Evolutionary conservation across 1,140 invertebrate species (phyloP), one percentile per base, ranked within the genome.

Genomic region (Apis florea): DNA sequence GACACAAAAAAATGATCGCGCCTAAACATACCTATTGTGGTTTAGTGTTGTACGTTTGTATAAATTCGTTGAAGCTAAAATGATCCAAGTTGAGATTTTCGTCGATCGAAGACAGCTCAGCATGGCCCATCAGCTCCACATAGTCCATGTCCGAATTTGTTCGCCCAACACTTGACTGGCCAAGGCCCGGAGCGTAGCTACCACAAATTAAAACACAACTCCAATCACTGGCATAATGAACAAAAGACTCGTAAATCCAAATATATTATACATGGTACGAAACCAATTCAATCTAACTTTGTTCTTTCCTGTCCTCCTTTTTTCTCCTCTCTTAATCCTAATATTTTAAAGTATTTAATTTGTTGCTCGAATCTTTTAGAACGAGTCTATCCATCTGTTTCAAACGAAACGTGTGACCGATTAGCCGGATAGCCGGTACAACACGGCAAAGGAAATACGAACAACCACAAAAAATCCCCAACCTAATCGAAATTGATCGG

Each of bases 171-270:
- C 88, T 88, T 73, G 92, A 92, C 79, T 93, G 92, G 89, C 92
- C 89, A 88, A 91, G 91, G 89, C 93, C 93, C 86, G 93, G 92
- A 92, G 92, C 92, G 85, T 93, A 94, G 89, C 93, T 94, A 92
- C 82, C 86, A 93, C 88, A 93, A 88, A 93, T 85, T 86, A 92
- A 93, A 67, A 92, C 92, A 93, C 93, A 94, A 94, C 92, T 87
- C 92, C 93, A 94, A 93, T 94, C 92, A 94, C 93, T 93, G 93
- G 93, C 92, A 75, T 81, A 81, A 75, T 75, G 63, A 47, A 68
- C 21, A 80, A 61, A 19, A 40, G 21, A 40, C 63, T 67, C 21
- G 54, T 58, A 47, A 58, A 67, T 81, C 54, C 47, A 81, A 81
- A 64, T 11, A 75, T 26, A 66, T 67, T 31, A 31, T 8, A 17